These are phyloP conservation scores for Oxyruncus cristatus DNA, from an alignment of 2,113 vertebrate species.

Conservation along the genomic window DNA sequence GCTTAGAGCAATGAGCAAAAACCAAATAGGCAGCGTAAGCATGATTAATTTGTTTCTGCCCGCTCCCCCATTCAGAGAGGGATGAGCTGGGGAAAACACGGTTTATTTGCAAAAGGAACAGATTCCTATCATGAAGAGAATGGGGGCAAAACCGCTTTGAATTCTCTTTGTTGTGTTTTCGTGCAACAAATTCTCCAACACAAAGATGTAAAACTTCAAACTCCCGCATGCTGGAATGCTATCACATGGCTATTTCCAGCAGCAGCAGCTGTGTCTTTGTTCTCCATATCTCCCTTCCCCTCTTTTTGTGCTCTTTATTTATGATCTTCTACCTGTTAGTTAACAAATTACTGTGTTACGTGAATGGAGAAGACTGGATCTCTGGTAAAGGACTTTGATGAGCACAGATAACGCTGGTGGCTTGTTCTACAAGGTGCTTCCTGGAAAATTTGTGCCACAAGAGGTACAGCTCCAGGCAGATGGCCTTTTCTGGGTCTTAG, in stretches of 20 bases:
- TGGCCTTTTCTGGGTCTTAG: background rate
- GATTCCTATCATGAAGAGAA: background rate
- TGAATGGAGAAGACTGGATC: background rate
- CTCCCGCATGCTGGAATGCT: accelerated
- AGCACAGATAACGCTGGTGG: background rate
- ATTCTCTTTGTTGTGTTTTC: background rate
- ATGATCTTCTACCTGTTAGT: background rate
- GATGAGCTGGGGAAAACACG: background rate
- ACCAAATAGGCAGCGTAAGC: background rate
- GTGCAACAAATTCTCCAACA: background rate
- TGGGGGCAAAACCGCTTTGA: background rate
- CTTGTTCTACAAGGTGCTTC: background rate
- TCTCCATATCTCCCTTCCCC: background rate
- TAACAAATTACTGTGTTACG: background rate
- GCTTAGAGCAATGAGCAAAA: conserved; percentile 39
- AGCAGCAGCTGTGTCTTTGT: background rate
- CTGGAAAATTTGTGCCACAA: background rate
- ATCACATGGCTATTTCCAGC: background rate
- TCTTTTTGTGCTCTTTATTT: background rate
- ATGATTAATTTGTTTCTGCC: conserved; percentile 18
- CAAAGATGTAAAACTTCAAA: background rate
- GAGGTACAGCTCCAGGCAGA: too few relatives aligned
- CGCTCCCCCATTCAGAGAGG: background rate
- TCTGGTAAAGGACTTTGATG: background rate
- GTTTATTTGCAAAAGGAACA: conserved; percentile 9